Evolutionary conservation across 1,140 invertebrate species (phyloP), one percentile per base, ranked within the genome.

Genomic region (Metaphire vulgaris): DNA sequence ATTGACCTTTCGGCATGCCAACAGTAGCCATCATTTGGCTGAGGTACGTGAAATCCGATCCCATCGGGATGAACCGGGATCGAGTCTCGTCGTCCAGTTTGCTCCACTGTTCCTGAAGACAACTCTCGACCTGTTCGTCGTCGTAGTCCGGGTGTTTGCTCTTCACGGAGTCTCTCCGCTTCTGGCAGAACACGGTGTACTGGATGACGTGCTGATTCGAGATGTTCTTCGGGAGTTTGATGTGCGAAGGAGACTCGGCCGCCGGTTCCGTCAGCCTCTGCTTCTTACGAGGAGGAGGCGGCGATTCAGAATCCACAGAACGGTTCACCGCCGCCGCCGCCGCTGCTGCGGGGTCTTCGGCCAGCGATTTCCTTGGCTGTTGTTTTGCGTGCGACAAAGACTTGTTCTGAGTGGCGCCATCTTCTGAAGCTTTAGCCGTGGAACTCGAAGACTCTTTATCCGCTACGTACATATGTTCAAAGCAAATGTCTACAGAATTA

Each of bases 171-270:
- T 83, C 82, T 33, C 80, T 64, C 74, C 83, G 81, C 69, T 83
- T 84, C 72, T 83, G 77, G 79, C 80, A 83, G 79, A 84, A 87
- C 14, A 86, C 80, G 31, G 83, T 80, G 82, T 86, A 87, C 6
- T 81, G 77, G 15, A 69, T 41, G 41, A 66, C 26, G 69, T 28
- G 33, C 29, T 67, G 68, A 29, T 72, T 64, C 26, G 69, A 64
- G 1, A 71, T 41, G 21, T 67, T 72, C 64, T 69, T 70, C 6
- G 31, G 68, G 28, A 41, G 32, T 15, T n/a, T 29, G 2, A 67
- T 70, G 65, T 75, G 74, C 1, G 74, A 34, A 29, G 72, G 30
- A 0, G 41, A 56, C 21, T 56, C 41, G 6, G 6, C 41, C 21
- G 6, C 21, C 6, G 41, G 41, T 21, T 6, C 6, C 6, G 6